Evolutionary conservation across 2,888 invertebrate genomes (phyloP), one percentile per base, ranked within the genome.

Genomic region (Tupiocoris notatus): DNA sequence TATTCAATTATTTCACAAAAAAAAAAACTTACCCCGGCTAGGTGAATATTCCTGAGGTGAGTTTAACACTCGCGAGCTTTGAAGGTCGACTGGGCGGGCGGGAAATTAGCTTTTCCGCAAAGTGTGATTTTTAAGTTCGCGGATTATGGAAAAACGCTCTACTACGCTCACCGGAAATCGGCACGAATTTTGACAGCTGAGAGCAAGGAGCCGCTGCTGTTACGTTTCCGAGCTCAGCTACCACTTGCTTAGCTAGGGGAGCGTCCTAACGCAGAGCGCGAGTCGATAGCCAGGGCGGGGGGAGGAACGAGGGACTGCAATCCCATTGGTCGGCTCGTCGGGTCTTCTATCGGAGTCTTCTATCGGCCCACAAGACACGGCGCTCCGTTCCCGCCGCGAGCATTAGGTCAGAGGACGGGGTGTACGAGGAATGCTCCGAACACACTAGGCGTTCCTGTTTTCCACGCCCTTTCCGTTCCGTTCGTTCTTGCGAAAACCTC

Each of bases 281-380:
- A 59, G 70, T 70, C 70, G 70, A 70, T 70, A 70, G 57, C 23
- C 20, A 18, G 9, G 25, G 59, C 24, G 70, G 59, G 25, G 59
- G 24, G 63, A 18, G 39, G 64, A 3, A n/a, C n/a, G n/a, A 23
- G 18, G 21, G 74, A 17, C 24, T 9, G 73, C 18, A 18, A 23
- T 18, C 23, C 22, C 39, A 85, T 85, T 85, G 85, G 85, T 80
- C 77, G 79, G 74, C 57, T 77, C 75, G 80, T 82, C 84, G 84
- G 84, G 84, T 84, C 85, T 85, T 85, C 74, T 74, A 74, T 18
- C 74, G 9, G 54, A 64, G 74, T 74, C 74, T 74, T 74, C 85
- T 85, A 84, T 84, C 84, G 81, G 76, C 82, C 84, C 84, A 81
- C 79, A 81, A 82, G 84, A 82, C 84, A 79, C 78, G 81, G 83